Percentiles rank a stretch among this genome's conserved stretches.
phyloP scores from a whole-genome alignment of 2,113 vertebrate species.

The Aegypius monachus region DNA sequence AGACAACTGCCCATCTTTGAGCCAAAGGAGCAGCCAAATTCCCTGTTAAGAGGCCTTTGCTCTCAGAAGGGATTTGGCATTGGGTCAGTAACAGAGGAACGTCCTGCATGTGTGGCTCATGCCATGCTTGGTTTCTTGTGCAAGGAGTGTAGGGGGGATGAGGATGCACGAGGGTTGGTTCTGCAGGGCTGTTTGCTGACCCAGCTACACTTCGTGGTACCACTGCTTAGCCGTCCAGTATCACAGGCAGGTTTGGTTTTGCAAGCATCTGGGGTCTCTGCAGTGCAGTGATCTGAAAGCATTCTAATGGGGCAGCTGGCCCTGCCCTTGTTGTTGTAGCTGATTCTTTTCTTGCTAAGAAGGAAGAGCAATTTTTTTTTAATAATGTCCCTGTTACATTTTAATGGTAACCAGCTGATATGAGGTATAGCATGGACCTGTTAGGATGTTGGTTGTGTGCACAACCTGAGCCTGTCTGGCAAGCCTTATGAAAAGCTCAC shows the following conservation, averaged over 20 bases:
- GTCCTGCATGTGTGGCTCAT: rapidly evolving
- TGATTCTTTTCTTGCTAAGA: not conserved
- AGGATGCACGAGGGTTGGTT: rapidly evolving
- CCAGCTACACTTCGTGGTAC: rapidly evolving
- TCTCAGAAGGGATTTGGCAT: not conserved
- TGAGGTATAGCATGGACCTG: not conserved
- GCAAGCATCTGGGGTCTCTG: not conserved
- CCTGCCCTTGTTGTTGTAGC: not conserved
- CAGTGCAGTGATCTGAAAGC: not conserved
- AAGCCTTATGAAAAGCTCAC: not conserved
- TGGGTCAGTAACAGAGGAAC: not conserved
- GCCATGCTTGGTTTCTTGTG: not conserved
- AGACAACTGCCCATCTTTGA: not conserved
- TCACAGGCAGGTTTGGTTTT: not conserved
- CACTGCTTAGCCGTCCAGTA: rapidly evolving
- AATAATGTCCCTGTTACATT: not conserved
- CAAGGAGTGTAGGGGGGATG: not conserved
- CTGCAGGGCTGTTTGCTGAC: not conserved
- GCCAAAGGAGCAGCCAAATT: not conserved
- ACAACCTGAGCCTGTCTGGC: not conserved
- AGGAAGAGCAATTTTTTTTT: not conserved
- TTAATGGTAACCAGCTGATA: not conserved
- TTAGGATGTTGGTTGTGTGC: not conserved
- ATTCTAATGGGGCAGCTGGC: not conserved
- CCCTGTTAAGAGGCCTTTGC: not conserved